Base-by-base conservation (phyloP, 2,888 invertebrate genomes). In the Slavum lentiscoides region DNA sequence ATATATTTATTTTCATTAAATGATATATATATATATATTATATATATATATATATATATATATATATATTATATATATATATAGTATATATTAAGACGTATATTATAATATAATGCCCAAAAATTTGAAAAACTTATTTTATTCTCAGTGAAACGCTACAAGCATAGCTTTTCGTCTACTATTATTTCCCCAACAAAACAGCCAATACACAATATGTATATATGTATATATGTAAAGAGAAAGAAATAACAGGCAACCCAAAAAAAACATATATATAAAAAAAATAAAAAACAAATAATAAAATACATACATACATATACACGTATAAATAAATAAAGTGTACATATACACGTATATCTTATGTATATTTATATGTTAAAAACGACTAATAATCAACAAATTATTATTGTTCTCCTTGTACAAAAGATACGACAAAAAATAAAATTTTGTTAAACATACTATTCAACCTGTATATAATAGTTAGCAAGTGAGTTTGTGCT, bases 211-310 rank as follows among this genome's bases (percentile, higher is more conserved):
- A 80, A 70, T 62, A 64, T 55, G 70, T 76, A 68, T 49, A 67
- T 72, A 59, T 58, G 37, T 37, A 39, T 64, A 61, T 70, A 62
- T 70, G 55, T 59, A 80, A 70, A 37, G 70, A 70, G 64, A 70
- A 77, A 77, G 69, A 77, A 80, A 70, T 64, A 80, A 80, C 70
- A 80, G 80, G 80, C 80, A 80, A 83, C 82, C 82, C 76, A 83
- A 82, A 80, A 82, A 83, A 83, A 64, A 77, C n/a, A n/a, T n/a
- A n/a, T n/a, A n/a, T n/a, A n/a, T n/a, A n/a, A n/a, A n/a, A 76
- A 66, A 77, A 76, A 74, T 49, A 74, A 37, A 70, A 55, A 55
- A 30, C 30, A 30, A n/a, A n/a, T n/a, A n/a, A n/a, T n/a, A 21
- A 77, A 61, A 69, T 62, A 59, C 69, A 69, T 55, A 53, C 39